Percentiles rank a stretch among this genome's conserved stretches.
These are phyloP conservation scores for Daubentonia madagascariensis DNA, from an alignment of 2,113 vertebrate genomes.

Conservation along the genomic window DNA sequence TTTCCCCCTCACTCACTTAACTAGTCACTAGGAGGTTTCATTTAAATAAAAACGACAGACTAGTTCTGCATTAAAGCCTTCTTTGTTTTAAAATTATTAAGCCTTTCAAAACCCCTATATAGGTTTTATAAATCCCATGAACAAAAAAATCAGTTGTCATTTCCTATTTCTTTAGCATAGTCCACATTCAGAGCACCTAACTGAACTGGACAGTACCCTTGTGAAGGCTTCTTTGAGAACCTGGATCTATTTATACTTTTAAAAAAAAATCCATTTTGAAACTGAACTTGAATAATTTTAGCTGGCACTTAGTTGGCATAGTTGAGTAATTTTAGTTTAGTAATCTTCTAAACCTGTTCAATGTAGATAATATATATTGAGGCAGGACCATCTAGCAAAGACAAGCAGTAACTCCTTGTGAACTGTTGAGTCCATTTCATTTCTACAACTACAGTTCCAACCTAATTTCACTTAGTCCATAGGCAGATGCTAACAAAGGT, in stretches of 20 bases:
- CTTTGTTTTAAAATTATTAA: constrained; percentile 14
- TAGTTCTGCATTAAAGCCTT: background rate
- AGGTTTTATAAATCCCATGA: background rate
- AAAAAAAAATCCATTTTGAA: constrained; percentile 14
- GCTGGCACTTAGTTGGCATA: background rate
- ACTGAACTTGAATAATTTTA: background rate
- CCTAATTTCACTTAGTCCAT: background rate
- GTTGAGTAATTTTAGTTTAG: background rate
- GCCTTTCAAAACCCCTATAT: background rate
- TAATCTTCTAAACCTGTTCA: background rate
- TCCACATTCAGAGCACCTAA: background rate
- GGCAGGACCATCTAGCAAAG: background rate
- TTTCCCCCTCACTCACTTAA: background rate
- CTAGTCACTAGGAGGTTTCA: background rate
- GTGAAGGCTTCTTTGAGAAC: background rate
- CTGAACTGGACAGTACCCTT: background rate
- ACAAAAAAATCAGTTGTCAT: constrained; percentile 1
- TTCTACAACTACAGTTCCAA: background rate
- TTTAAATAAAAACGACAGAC: background rate
- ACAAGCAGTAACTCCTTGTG: background rate
- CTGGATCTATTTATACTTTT: background rate
- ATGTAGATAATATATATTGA: background rate
- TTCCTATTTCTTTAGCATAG: background rate
- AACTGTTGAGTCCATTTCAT: background rate
- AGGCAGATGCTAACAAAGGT: background rate